These are phyloP conservation scores for Caenorhabditis sp. DNA, from an alignment of 2,888 invertebrate genomes.

Conservation along the genomic window DNA sequence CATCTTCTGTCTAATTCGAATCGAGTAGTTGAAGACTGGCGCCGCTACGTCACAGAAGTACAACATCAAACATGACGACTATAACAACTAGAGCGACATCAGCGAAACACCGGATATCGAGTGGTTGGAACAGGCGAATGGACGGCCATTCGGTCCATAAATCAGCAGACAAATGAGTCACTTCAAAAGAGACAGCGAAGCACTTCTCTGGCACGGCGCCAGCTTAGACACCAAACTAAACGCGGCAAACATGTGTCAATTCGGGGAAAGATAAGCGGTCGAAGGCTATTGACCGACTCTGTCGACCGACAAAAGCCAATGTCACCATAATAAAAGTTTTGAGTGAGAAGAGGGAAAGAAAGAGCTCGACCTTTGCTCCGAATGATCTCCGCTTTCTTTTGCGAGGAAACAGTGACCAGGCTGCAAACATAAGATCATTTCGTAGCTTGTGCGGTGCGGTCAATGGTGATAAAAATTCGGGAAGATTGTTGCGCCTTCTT, in stretches of 20 bases:
- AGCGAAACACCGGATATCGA: slow-evolving; percentile 34
- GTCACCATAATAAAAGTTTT: slow-evolving; percentile 29
- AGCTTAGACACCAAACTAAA: slow-evolving; percentile 30
- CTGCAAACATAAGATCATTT: background rate
- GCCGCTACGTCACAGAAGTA: slow-evolving; percentile 12
- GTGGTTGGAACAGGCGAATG: background rate
- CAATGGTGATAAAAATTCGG: slow-evolving; percentile 11
- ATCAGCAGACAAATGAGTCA: slow-evolving; percentile 3
- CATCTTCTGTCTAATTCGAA: slow-evolving; percentile 23
- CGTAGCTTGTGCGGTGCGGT: slow-evolving; percentile 13
- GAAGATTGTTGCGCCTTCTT: background rate
- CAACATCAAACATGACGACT: slow-evolving; percentile 1
- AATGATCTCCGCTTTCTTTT: slow-evolving; percentile 13
- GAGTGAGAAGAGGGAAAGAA: background rate
- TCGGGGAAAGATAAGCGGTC: slow-evolving; percentile 22
- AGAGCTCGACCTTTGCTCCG: slow-evolving; percentile 23
- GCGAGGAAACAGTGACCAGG: slow-evolving; percentile 2
- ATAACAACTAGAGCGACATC: background rate
- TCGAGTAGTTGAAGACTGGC: background rate
- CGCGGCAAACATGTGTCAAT: slow-evolving; percentile 41
- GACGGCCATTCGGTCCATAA: slow-evolving; percentile 1
- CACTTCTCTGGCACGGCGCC: slow-evolving; percentile 28
- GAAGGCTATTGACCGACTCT: slow-evolving; percentile 26
- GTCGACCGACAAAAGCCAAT: slow-evolving; percentile 22
- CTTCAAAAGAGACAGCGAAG: background rate